Evolutionary conservation across 2,113 vertebrate genomes (phyloP).

Genomic region (Lucifuga dentata): DNA sequence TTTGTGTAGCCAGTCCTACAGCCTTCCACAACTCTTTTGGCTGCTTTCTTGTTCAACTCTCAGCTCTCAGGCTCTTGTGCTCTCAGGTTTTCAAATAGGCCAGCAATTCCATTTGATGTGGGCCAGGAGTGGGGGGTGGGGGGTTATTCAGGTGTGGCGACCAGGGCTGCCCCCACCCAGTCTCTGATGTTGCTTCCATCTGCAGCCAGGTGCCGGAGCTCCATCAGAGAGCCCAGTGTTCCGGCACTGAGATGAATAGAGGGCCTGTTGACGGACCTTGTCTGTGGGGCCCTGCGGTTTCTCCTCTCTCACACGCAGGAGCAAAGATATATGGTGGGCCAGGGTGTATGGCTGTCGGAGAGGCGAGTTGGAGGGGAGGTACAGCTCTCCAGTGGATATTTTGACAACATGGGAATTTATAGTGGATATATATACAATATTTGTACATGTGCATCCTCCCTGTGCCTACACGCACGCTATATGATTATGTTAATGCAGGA

Average conservation of each 20-base stretch:
- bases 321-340: constrained; percentile 26
- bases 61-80: constrained; percentile 16
- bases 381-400: constrained; percentile 8
- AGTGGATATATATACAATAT: background rate
- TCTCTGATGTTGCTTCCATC: constrained; percentile 72
- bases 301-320: constrained; percentile 57
- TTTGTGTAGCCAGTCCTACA: constrained; percentile 62
- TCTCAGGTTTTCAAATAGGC: constrained; percentile 58
- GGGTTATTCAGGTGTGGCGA: constrained; percentile 79
- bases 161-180: constrained; percentile 57
- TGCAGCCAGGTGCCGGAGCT: constrained; percentile 70
- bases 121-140: constrained; percentile 24
- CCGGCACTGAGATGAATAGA: constrained; percentile 61
- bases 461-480: no score
- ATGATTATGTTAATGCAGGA: background rate
- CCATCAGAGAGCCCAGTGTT: constrained; percentile 72
- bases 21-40: constrained; percentile 47
- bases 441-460: no score
- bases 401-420: constrained; percentile 31
- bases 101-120: constrained; percentile 68
- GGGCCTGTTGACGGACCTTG: constrained; percentile 70
- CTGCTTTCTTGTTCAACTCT: constrained; percentile 7
- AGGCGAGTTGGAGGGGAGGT: constrained; percentile 27
- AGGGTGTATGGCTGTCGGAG: constrained; percentile 55
- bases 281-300: constrained; percentile 69